These are phyloP conservation scores for Pectinophora gossypiella DNA, from an alignment of 1,140 invertebrate genomes.

Conservation along the genomic window DNA sequence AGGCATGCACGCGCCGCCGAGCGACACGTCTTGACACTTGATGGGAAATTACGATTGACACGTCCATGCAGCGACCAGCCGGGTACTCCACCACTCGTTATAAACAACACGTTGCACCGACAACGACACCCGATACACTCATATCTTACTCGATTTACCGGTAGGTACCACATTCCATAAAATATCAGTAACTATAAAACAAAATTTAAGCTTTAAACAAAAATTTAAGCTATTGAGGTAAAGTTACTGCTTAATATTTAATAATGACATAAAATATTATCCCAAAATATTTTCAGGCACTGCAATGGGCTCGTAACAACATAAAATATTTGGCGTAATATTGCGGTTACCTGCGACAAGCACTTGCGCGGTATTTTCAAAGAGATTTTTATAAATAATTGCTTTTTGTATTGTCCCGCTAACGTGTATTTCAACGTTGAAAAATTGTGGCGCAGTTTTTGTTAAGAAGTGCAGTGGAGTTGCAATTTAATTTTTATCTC, in stretches of 20 bases:
- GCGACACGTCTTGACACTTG: constrained; percentile 59
- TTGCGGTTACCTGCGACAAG: constrained; percentile 59
- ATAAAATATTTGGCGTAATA: constrained; percentile 66
- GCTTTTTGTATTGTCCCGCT: constrained; percentile 41
- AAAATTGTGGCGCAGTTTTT: constrained; percentile 4
- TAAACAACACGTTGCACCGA: too few species aligned
- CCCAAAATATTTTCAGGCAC: constrained; percentile 35
- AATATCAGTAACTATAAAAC: too few species aligned
- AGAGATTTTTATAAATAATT: constrained; percentile 67
- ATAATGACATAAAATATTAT: not conserved
- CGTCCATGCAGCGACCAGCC: too few species aligned
- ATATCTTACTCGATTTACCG: too few species aligned
- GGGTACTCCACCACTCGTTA: too few species aligned
- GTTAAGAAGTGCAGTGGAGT: constrained; percentile 1
- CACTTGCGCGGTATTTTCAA: constrained; percentile 54
- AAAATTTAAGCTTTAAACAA: not conserved
- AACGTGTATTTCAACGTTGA: constrained; percentile 15
- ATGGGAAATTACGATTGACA: too few species aligned
- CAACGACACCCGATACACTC: too few species aligned
- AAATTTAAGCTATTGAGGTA: not conserved
- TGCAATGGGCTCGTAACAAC: constrained; percentile 48
- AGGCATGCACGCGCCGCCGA: constrained; percentile 56
- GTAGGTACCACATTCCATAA: too few species aligned
- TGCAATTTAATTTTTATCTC: constrained; percentile 3
- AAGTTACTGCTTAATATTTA: not conserved